phyloP scores from a whole-genome alignment of 2,113 vertebrate species.

The Chiloscyllium plagiosum region DNA sequence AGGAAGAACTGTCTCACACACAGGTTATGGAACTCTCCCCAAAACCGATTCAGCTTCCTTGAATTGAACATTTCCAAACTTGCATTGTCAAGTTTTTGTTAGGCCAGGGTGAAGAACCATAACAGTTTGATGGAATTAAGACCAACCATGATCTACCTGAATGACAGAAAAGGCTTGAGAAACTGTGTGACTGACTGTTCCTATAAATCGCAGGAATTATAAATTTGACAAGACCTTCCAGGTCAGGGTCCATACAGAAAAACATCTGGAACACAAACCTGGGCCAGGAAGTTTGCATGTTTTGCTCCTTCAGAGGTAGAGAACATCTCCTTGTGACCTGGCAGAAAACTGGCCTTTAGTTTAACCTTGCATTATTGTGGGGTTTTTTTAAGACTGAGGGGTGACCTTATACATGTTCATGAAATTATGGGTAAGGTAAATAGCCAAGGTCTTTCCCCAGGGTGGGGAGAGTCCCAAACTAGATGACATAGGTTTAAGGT shows the following conservation, averaged over 20 bases:
- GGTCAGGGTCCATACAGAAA: background rate
- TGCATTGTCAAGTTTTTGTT: background rate
- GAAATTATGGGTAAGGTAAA: no score
- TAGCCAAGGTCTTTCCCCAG: no score
- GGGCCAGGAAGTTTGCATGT: background rate
- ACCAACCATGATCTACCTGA: background rate
- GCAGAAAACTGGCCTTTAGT: background rate
- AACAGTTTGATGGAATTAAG: background rate
- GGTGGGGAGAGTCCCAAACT: no score
- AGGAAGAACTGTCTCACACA: background rate
- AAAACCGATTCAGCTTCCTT: background rate
- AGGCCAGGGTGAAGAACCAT: background rate
- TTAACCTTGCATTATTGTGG: background rate
- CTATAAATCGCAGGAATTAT: background rate
- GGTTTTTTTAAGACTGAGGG: no score
- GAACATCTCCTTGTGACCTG: background rate
- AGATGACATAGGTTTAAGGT: no score
- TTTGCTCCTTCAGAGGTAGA: background rate
- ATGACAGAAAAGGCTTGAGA: background rate
- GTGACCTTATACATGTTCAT: no score
- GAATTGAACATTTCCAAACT: background rate
- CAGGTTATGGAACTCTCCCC: background rate
- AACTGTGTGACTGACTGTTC: background rate
- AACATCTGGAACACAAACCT: background rate
- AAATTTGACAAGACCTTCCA: background rate